Evolutionary conservation across 2,113 vertebrate species (phyloP).

Genomic region (Strigops habroptila): DNA sequence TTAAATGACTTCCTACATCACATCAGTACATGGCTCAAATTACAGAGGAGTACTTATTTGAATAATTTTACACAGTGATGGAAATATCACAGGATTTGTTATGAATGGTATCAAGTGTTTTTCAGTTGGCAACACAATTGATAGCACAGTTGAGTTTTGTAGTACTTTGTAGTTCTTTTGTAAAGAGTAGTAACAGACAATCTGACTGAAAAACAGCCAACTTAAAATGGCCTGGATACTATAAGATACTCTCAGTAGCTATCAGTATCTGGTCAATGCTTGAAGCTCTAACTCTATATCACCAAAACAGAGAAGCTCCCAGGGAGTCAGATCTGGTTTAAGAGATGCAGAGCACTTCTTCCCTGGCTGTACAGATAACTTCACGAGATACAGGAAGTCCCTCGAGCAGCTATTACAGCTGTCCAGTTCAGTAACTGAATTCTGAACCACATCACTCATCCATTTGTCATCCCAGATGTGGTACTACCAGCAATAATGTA

Average conservation of each 20-base stretch:
- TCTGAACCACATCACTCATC: background rate
- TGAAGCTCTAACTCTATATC: background rate
- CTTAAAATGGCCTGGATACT: background rate
- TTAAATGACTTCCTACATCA: conserved; percentile 20
- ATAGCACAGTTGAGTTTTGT: background rate
- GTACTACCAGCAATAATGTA: background rate
- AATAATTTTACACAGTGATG: background rate
- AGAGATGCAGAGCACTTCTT: background rate
- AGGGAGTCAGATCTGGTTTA: background rate
- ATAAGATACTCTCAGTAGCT: background rate
- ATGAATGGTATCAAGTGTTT: background rate
- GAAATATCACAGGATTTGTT: conserved; percentile 18
- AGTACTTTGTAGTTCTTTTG: background rate
- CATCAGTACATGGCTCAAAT: background rate
- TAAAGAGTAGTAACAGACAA: background rate
- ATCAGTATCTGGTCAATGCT: background rate
- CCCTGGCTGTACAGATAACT: background rate
- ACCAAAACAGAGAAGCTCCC: background rate
- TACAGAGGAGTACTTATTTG: background rate
- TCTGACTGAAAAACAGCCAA: background rate
- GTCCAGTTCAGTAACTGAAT: background rate
- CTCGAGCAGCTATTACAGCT: background rate
- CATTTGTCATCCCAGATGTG: background rate
- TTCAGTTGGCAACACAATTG: background rate
- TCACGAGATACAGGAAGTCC: background rate